These are phyloP conservation scores for Hydrophis major DNA, from an alignment of 2,797 vertebrate species.

Conservation along the genomic window DNA sequence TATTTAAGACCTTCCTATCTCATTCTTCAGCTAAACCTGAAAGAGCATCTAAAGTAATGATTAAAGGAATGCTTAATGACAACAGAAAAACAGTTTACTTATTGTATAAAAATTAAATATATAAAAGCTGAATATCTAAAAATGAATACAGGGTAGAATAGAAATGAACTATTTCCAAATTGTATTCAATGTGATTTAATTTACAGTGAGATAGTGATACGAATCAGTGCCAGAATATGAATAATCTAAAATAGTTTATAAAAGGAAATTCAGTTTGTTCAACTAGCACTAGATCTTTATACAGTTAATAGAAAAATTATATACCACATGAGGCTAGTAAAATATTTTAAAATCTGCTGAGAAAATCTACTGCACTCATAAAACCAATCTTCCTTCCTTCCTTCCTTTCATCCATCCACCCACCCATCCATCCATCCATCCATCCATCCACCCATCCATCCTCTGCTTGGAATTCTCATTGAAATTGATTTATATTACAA, in stretches of 20 bases:
- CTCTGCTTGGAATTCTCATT: not conserved
- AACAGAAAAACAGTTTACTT: not conserved
- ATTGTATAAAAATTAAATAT: not conserved
- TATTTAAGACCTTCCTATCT: not conserved
- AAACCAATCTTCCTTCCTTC: not conserved
- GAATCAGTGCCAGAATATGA: not conserved
- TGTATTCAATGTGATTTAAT: not conserved
- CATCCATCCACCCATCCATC: not conserved
- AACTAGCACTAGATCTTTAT: not conserved
- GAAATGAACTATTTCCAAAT: not conserved
- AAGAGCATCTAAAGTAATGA: not conserved
- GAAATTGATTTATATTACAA: too few species aligned
- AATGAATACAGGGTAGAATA: not conserved
- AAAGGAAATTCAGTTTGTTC: not conserved
- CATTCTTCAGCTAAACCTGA: not conserved
- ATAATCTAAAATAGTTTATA: not conserved
- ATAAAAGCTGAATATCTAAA: not conserved
- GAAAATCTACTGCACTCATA: not conserved
- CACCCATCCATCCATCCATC: too few species aligned
- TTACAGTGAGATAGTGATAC: not conserved
- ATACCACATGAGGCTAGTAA: not conserved
- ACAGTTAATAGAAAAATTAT: not conserved
- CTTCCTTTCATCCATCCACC: fast-evolving
- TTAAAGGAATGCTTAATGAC: not conserved
- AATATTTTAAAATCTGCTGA: not conserved